Evolutionary conservation across 2,888 invertebrate species (phyloP).

Genomic region (Papilio demoleus): DNA sequence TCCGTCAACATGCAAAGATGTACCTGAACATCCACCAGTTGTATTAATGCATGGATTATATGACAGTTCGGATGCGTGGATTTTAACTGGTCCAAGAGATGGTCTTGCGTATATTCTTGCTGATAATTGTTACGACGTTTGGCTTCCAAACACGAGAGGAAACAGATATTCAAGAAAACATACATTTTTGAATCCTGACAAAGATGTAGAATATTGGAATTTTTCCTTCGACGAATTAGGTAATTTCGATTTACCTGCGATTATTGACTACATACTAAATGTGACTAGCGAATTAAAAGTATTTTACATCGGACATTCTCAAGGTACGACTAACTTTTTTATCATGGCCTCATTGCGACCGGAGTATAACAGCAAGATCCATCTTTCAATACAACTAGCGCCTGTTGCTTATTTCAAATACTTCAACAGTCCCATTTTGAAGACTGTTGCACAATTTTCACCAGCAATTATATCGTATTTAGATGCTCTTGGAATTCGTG

Average conservation of each 20-base stretch:
- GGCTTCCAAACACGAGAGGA: conserved; percentile 78
- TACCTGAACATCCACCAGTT: conserved; percentile 46
- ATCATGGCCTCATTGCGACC: conserved; percentile 77
- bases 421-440: conserved; percentile 60
- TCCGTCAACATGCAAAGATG: conserved; percentile 52
- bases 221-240: conserved; percentile 88
- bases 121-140: conserved; percentile 78
- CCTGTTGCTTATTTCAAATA: conserved; percentile 83
- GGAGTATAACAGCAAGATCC: conserved; percentile 82
- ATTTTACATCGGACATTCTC: conserved; percentile 87
- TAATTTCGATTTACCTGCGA: conserved; percentile 86
- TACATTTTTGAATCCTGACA: conserved; percentile 58
- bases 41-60: conserved; percentile 58
- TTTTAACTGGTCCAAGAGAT: conserved; percentile 62
- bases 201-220: conserved; percentile 72
- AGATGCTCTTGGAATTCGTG: conserved; percentile 79
- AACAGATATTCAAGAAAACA: conserved; percentile 84
- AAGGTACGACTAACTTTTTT: conserved; percentile 84
- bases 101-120: conserved; percentile 63
- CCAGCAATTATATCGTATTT: conserved; percentile 53
- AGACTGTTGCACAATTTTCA: conserved; percentile 50
- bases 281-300: conserved; percentile 77
- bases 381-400: conserved; percentile 77
- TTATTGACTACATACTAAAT: conserved; percentile 62
- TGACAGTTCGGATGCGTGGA: conserved; percentile 57